A percentile compares a stretch with the other conserved stretches of the same genome.
Conservation (phyloP, 2,113 vertebrate species). For the Grallaria varia region DNA sequence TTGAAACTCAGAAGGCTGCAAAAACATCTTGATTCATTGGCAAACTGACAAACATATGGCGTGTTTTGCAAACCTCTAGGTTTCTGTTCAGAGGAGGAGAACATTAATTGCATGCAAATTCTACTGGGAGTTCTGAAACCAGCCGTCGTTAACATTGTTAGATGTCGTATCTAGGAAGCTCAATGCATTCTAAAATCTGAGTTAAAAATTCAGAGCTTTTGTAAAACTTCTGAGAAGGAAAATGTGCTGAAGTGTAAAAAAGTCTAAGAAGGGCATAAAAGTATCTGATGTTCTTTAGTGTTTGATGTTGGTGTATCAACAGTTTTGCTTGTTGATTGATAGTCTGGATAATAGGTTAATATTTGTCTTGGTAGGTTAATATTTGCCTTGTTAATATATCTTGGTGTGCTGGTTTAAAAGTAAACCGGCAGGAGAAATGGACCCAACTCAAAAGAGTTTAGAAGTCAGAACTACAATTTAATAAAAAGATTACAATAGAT, state of each 20-base stretch:
- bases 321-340: conserved; percentile 43
- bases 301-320: not conserved
- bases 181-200: conserved; percentile 55
- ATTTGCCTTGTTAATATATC: not conserved
- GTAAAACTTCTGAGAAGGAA: conserved; percentile 25
- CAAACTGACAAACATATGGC: conserved; percentile 85
- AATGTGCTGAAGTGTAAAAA: not conserved
- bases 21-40: conserved; percentile 84
- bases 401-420: no score
- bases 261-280: not conserved
- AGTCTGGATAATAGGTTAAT: conserved; percentile 4
- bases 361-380: conserved; percentile 33
- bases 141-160: conserved; percentile 71
- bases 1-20: conserved; percentile 78
- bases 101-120: conserved; percentile 77
- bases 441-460: no score
- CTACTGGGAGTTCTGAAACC: conserved; percentile 73
- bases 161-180: conserved; percentile 54
- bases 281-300: not conserved
- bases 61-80: conserved; percentile 76
- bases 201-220: conserved; percentile 55
- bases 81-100: conserved; percentile 77
- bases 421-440: no score
- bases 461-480: no score
- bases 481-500: no score